phyloP scores from a whole-genome alignment of 2,113 vertebrate genomes.

The Pangasianodon gigas region DNA sequence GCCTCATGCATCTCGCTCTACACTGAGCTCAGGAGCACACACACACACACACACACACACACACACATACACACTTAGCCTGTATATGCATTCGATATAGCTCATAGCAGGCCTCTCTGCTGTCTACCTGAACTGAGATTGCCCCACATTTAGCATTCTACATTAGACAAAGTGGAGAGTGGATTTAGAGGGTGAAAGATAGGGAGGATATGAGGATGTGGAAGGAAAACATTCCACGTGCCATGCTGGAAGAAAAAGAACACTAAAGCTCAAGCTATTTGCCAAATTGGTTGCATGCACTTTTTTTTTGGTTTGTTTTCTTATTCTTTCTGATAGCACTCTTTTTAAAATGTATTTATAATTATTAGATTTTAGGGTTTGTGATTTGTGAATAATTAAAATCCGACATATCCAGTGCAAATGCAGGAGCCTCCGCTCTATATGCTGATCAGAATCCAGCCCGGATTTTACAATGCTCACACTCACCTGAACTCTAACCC shows the following conservation, averaged over 20 bases:
- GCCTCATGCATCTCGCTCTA: conserved; percentile 41
- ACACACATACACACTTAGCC: not conserved
- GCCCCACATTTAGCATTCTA: conserved; percentile 38
- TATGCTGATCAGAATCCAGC: not conserved
- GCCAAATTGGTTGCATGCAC: not conserved
- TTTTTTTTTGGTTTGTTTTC: not conserved
- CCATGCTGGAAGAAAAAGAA: conserved; percentile 5
- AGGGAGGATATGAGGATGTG: conserved; percentile 37
- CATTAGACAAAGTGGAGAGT: conserved; percentile 14
- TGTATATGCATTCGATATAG: not conserved
- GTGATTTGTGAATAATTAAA: not conserved
- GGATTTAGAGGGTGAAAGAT: conserved; percentile 25
- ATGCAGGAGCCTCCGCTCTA: not conserved
- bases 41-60: not conserved
- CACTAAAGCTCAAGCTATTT: not conserved
- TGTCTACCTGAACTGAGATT: conserved; percentile 37
- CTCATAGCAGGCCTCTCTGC: conserved; percentile 15
- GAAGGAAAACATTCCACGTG: conserved; percentile 42
- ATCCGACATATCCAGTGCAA: not conserved
- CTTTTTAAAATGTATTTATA: not conserved
- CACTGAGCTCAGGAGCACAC: conserved; percentile 5
- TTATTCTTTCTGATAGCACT: not conserved
- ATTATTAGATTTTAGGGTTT: not conserved
- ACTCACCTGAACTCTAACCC: not conserved
- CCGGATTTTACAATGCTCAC: not conserved